phyloP scores from a whole-genome alignment of 1,140 invertebrate species.

The Drosophila lowei region DNA sequence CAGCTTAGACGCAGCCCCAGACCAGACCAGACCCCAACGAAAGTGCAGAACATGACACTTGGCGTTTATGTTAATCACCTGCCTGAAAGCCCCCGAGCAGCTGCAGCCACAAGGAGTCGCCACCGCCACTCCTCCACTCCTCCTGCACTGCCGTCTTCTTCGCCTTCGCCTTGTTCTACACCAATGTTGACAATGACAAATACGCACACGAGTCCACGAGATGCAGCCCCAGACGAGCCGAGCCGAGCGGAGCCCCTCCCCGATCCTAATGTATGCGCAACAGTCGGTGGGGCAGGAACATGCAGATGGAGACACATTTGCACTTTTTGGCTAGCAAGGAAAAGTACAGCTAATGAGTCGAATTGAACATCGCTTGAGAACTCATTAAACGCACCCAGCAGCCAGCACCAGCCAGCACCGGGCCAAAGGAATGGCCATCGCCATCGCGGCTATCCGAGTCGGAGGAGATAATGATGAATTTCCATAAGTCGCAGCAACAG shows the following conservation, averaged over 20 bases:
- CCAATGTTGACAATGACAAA: slow-evolving; percentile 83
- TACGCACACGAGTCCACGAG: slow-evolving; percentile 66
- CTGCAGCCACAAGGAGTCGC: slow-evolving; percentile 46
- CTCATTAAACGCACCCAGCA: slow-evolving; percentile 67
- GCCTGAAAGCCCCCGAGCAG: slow-evolving; percentile 76
- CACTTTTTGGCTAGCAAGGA: slow-evolving; percentile 72
- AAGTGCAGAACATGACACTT: slow-evolving; percentile 81
- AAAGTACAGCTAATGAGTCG: slow-evolving; percentile 78
- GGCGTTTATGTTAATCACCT: slow-evolving; percentile 83
- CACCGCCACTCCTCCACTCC: slow-evolving; percentile 1
- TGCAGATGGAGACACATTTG: slow-evolving; percentile 53
- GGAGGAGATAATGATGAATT: slow-evolving; percentile 76
- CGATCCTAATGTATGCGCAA: slow-evolving; percentile 18
- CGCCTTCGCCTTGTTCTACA: slow-evolving; percentile 66
- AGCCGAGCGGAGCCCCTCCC: not conserved
- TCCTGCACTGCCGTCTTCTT: slow-evolving; percentile 3
- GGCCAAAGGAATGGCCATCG: not conserved
- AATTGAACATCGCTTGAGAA: slow-evolving; percentile 80
- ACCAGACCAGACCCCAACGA: slow-evolving; percentile 8
- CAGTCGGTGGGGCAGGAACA: slow-evolving; percentile 8
- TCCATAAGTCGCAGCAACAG: slow-evolving; percentile 77
- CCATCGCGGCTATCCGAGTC: not conserved
- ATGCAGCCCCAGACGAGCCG: slow-evolving; percentile 13
- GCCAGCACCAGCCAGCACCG: too few species aligned
- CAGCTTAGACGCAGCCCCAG: slow-evolving; percentile 25